These are phyloP conservation scores for Nothoprocta pentlandii DNA, from an alignment of 2,113 vertebrate species.

Conservation along the genomic window DNA sequence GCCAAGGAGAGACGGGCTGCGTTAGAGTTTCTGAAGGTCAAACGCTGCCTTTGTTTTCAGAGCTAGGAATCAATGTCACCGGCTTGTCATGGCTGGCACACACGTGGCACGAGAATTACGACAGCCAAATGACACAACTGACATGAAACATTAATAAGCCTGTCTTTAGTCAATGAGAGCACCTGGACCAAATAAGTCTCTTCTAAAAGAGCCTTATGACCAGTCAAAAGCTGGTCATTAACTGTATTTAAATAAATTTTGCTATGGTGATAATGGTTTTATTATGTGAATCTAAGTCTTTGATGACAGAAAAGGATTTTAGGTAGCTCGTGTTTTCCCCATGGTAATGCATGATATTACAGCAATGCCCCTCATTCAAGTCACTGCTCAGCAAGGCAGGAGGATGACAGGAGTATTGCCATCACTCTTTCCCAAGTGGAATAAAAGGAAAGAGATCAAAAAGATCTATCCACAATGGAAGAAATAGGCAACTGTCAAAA, in stretches of 20 bases:
- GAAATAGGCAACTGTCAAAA: background rate
- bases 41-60: conserved; percentile 19
- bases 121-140: background rate
- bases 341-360: background rate
- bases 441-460: background rate
- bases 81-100: conserved; percentile 17
- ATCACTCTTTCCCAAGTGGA: background rate
- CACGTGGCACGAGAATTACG: background rate
- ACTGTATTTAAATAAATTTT: background rate
- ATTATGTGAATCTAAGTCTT: background rate
- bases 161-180: background rate
- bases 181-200: background rate
- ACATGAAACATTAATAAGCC: conserved; percentile 30
- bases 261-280: background rate
- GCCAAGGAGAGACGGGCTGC: background rate
- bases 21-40: conserved; percentile 10
- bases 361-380: background rate
- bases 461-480: background rate
- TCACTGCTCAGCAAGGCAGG: background rate
- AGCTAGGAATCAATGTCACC: background rate
- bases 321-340: background rate
- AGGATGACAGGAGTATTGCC: background rate
- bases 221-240: background rate
- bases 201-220: background rate
- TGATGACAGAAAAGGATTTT: background rate